These are phyloP conservation scores for Stenoptilia bipunctidactyla DNA, from an alignment of 2,888 invertebrate genomes.

Conservation along the genomic window DNA sequence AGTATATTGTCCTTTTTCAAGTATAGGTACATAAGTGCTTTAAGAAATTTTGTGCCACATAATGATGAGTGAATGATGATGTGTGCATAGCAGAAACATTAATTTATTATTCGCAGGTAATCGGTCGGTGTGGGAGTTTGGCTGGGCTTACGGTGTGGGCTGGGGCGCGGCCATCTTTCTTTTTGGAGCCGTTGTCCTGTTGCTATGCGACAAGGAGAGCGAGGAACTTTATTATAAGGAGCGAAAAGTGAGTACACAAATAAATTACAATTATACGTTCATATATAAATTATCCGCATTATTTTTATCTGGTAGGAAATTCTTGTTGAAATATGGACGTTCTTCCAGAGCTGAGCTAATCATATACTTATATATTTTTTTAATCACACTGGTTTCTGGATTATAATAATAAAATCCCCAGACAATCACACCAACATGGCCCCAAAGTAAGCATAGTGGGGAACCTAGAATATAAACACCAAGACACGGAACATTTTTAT, in stretches of 20 bases:
- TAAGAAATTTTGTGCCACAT: too few species aligned
- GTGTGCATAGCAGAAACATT: background rate
- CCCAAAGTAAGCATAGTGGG: too few species aligned
- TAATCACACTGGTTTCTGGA: too few species aligned
- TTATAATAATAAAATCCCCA: too few species aligned
- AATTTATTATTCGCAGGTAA: constrained; percentile 73
- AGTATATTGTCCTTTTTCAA: too few species aligned
- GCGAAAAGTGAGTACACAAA: constrained; percentile 78
- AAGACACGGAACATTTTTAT: too few species aligned
- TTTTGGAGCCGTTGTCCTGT: constrained; percentile 92
- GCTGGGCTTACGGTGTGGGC: constrained; percentile 98
- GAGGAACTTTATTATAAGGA: constrained; percentile 99
- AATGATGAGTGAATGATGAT: too few species aligned
- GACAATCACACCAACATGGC: background rate
- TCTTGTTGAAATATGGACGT: too few species aligned
- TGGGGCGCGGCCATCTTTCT: constrained; percentile 98
- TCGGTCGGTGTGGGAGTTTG: constrained; percentile 95
- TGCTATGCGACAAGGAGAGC: constrained; percentile 97
- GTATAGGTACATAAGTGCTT: too few species aligned
- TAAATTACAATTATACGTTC: background rate
- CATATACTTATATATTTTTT: too few species aligned
- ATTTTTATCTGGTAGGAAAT: background rate
- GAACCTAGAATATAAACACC: too few species aligned
- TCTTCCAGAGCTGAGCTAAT: too few species aligned
- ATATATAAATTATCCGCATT: background rate